Evolutionary conservation across 2,888 invertebrate species (phyloP).

Genomic region (Mellilla xanthometata): DNA sequence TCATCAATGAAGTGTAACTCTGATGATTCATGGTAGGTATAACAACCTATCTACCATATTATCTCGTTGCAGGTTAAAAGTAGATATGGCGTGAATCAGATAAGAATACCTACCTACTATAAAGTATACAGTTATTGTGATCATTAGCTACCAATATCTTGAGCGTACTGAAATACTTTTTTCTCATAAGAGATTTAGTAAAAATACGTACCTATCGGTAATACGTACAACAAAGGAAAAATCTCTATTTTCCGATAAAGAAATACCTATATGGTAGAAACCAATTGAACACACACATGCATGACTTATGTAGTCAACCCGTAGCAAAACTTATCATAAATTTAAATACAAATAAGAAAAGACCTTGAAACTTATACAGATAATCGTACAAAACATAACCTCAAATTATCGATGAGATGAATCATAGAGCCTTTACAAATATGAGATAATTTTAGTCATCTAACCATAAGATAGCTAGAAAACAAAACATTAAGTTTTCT

Average conservation of each 20-base stretch:
- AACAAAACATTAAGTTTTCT: too few species aligned
- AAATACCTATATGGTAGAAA: neutral
- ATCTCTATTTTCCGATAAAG: too few species aligned
- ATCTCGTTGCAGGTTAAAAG: conserved; percentile 16
- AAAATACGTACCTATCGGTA: too few species aligned
- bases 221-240: too few species aligned
- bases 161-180: too few species aligned
- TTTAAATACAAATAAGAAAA: conserved; percentile 7
- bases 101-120: conserved; percentile 11
- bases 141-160: too few species aligned
- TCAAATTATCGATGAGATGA: conserved; percentile 6
- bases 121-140: too few species aligned
- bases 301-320: neutral
- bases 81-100: conserved; percentile 15
- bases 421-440: conserved; percentile 3
- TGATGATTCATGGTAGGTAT: conserved; percentile 22
- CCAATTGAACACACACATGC: neutral
- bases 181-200: too few species aligned
- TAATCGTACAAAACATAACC: conserved; percentile 13
- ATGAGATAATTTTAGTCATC: too few species aligned
- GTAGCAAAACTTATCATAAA: neutral
- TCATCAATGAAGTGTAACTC: conserved; percentile 32
- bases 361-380: conserved; percentile 12
- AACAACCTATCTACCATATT: too few species aligned
- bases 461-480: too few species aligned